Base-by-base conservation (phyloP, 2,888 invertebrate species). In the Pedicia rivosa region DNA sequence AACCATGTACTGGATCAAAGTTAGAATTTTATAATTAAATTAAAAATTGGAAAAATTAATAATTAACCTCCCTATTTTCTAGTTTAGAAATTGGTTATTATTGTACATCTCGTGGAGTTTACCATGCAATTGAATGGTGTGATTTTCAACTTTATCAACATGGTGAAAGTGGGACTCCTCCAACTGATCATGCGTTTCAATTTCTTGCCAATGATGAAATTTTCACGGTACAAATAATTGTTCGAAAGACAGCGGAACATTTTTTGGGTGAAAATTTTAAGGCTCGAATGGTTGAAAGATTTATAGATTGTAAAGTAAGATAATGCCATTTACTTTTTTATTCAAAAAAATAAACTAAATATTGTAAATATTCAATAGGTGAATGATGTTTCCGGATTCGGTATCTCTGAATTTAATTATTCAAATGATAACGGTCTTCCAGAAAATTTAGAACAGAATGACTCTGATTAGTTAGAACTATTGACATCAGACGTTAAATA, bases 351-450 rank as follows among this genome's bases (percentile, higher is more conserved):
- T 15, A 5, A n/a, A 19, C 4, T 24, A 24, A 17, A 16, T 30
- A 16, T 16, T 16, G 14, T 10, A 16, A 5, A 16, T 8, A 16
- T 16, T 4, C 10, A 25, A 4, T 25, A 35, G 26, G 17, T 57
- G 2, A 56, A 57, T 56, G 75, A 74, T 1, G 55, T 74, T 0
- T 63, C 65, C 1, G 81, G 81, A 0, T 69, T 72, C 42, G 81
- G 81, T 1, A 68, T 80, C 19, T 73, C 74, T 0, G 81, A 82
- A 56, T 78, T 78, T 64, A 70, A 80, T 50, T 81, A 82, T 55
- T 60, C 70, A 31, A 66, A 72, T 50, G 54, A 53, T 8, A 63
- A 56, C 7, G 74, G 74, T 1, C 56, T 74, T 3, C 71, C 74
- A 0, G 63, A 63, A 19, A 43, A 48, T 7, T 57, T 52, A 0